Evolutionary conservation across 2,888 invertebrate species (phyloP).

Genomic region (Mythimna pallens): DNA sequence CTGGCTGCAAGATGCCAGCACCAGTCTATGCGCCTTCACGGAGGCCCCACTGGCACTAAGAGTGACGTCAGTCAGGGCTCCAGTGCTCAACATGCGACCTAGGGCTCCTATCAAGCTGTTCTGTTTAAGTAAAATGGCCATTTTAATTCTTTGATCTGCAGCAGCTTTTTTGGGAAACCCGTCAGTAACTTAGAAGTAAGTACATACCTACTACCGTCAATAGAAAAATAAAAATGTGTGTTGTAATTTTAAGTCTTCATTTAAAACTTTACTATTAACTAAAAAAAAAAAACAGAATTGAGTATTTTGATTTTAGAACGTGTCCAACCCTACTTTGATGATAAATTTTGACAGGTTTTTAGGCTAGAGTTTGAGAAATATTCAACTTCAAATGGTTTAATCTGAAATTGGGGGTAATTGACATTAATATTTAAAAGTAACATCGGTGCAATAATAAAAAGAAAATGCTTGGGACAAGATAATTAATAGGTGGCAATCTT

Average conservation of each 20-base stretch:
- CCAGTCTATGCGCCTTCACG: conserved; percentile 96
- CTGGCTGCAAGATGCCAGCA: conserved; percentile 97
- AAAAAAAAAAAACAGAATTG: background rate
- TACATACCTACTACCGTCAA: background rate
- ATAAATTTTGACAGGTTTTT: too few species aligned
- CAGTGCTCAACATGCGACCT: conserved; percentile 94
- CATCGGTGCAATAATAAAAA: background rate
- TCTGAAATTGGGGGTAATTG: too few species aligned
- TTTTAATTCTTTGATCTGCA: conserved; percentile 35
- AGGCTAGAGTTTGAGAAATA: too few species aligned
- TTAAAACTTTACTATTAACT: background rate
- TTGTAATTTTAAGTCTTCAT: background rate
- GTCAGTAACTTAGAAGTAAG: conserved; percentile 7
- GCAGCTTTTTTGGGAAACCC: conserved; percentile 55
- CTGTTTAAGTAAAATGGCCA: conserved; percentile 83
- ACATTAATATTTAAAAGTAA: background rate
- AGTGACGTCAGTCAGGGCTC: conserved; percentile 96
- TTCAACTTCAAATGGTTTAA: too few species aligned
- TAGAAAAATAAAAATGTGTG: background rate
- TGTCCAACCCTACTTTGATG: too few species aligned
- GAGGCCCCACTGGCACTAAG: conserved; percentile 96
- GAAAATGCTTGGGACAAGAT: background rate
- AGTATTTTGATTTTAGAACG: too few species aligned
- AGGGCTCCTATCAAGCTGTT: conserved; percentile 94
- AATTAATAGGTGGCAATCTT: background rate